Evolutionary conservation across 2,797 vertebrate species (phyloP), one percentile per base, ranked within the genome.

Genomic region (Hyperoplus lanceolatus): DNA sequence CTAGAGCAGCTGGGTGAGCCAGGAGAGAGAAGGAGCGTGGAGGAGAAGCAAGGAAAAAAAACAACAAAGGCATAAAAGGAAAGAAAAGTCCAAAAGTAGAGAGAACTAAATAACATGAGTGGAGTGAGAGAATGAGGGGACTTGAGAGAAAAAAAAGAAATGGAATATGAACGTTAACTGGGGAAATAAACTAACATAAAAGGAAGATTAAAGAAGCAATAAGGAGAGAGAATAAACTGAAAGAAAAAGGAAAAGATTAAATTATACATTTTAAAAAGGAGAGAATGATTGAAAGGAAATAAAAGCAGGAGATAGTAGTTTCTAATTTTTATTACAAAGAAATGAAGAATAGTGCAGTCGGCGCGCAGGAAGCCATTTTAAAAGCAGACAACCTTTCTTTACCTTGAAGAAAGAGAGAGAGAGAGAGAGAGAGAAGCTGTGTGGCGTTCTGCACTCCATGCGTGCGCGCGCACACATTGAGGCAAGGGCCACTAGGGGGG

Each of bases 341-440:
- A 74, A 86, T 79, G 72, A 68, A 74, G 66, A 80, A 72, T 46
- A 70, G 63, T 53, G 14, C 39, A 18, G 54, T 29, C 1, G 41
- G 68, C 64, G 64, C 78, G 67, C 81, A 70, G 71, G 75, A 75
- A 66, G 71, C 61, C 70, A 71, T 89, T 90, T 90, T 88, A 89
- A 82, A 91, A 79, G 54, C 71, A 86, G 83, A 91, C 82, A 82
- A 86, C 66, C 84, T 55, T 29, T 54, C 56, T 80, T 92, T 92
- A 90, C 81, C 82, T 86, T 86, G 79, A 87, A 74, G 43, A 78
- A 66, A 77, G 43, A 70, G 70, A 46, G 63, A 69, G 59, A 21
- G 51, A 53, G 41, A 77, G 70, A 80, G 48, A 70, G 67, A 41
- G 62, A 65, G 56, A 21, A 53, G n/a, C 11, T 36, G 38, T 4